Evolutionary conservation across 2,888 invertebrate species (phyloP).

Genomic region (Scaptomyza cyrtandrae): DNA sequence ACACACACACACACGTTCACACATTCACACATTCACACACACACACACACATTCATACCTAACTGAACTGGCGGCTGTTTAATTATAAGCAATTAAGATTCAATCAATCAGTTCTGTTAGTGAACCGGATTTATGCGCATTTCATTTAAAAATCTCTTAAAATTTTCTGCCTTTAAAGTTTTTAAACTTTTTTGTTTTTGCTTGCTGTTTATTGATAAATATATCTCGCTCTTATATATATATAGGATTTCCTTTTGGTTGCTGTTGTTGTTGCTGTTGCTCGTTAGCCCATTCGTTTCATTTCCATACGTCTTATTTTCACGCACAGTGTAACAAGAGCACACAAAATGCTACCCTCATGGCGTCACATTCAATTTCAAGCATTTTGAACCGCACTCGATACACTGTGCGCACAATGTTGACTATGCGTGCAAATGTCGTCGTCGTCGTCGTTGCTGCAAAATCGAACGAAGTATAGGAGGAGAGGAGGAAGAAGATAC

Average conservation of each 20-base stretch:
- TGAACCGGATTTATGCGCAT: constrained; percentile 31
- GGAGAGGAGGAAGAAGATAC: neutral
- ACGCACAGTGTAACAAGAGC: constrained; percentile 46
- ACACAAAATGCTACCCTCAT: neutral
- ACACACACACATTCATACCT: neutral
- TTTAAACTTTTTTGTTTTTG: constrained; percentile 19
- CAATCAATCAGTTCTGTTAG: constrained; percentile 38
- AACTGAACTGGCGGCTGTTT: constrained; percentile 10
- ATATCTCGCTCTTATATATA: constrained; percentile 66
- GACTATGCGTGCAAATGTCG: constrained; percentile 69
- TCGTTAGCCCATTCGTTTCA: constrained; percentile 56
- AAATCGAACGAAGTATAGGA: constrained; percentile 37
- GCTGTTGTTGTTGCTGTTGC: constrained; percentile 34
- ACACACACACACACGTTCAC: neutral
- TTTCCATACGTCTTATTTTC: constrained; percentile 63
- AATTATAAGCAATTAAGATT: constrained; percentile 36
- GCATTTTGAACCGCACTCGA: constrained; percentile 10
- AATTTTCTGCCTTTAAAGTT: constrained; percentile 39
- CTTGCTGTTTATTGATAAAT: constrained; percentile 56
- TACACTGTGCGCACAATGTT: constrained; percentile 49
- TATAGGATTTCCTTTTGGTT: constrained; percentile 58
- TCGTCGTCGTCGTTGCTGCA: constrained; percentile 54
- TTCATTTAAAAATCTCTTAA: constrained; percentile 37
- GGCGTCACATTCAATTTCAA: neutral
- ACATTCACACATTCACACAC: neutral